Base-by-base conservation (phyloP, 2,888 invertebrate genomes). In the Ditula angustiorana region DNA sequence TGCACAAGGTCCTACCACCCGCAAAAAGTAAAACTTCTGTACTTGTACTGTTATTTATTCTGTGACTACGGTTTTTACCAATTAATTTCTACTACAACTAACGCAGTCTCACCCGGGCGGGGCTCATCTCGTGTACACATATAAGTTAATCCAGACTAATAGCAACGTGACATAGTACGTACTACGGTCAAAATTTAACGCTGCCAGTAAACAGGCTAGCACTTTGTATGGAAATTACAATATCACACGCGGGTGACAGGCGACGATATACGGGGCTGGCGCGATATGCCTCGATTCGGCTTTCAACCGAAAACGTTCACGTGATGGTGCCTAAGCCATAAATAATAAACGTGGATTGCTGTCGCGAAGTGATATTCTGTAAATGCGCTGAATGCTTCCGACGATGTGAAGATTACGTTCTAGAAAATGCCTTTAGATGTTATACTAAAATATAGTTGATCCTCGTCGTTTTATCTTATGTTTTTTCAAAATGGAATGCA, bases 221-320 rank as follows among this genome's bases (percentile, higher is more conserved):
- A 63, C 44, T 63, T 50, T 57, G 62, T 50, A 63, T 63, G 62
- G 49, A 63, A 50, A 63, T 63, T 41, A 61, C 47, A 37, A 44
- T 63, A 63, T 63, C 57, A 63, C 50, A 19, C 49, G 24, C 26
- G 23, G 49, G 37, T 41, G 50, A 49, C 57, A 56, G 55, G 21
- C 61, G 44, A 35, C 55, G 61, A 61, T 61, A 49, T 61, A 55
- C 47, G 55, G 37, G 2, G 35, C 35, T 37, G 16, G 59, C 30
- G 33, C 56, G 55, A 55, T 37, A 41, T 21, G 21, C 8, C 28
- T n/a, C 53, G 52, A 52, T 52, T 52, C 53, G 21, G 21, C 19
- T 26, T 41, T 37, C 49, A 21, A 24, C 33, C 47, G 47, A 49
- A 59, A 53, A 53, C 35, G 35, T 53, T 30, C 23, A 35, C 23